phyloP scores from a whole-genome alignment of 2,113 vertebrate genomes.

The Anseranas semipalmata region DNA sequence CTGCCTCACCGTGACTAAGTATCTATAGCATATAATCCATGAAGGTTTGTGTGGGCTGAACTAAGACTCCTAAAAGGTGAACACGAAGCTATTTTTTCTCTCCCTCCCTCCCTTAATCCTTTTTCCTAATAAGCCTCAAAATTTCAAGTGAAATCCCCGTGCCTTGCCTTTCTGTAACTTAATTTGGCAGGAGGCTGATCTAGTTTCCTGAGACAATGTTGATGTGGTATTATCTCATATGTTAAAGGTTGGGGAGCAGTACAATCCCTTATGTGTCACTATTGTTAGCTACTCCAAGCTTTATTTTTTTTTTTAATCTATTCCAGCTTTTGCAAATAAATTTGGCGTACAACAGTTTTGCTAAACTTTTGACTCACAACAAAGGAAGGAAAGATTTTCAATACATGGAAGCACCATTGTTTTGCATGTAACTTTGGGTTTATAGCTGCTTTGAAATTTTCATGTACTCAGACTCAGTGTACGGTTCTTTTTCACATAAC shows the following conservation, averaged over 20 bases:
- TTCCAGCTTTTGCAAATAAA: constrained; percentile 21
- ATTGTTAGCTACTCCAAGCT: not conserved
- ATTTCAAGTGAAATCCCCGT: not conserved
- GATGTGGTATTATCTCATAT: constrained; percentile 18
- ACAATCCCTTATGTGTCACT: constrained; percentile 17
- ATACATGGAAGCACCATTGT: constrained; percentile 69
- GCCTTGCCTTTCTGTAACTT: not conserved
- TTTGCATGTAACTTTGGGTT: constrained; percentile 1
- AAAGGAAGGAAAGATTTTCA: constrained; percentile 73
- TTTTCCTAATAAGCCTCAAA: not conserved
- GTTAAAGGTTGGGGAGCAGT: not conserved
- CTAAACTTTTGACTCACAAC: constrained; percentile 58
- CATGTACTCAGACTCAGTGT: not conserved
- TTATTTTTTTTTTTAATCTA: not conserved
- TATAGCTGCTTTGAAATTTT: constrained; percentile 40
- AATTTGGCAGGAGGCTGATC: not conserved
- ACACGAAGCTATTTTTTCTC: not conserved
- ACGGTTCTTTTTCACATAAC: not conserved
- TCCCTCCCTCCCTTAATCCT: not conserved
- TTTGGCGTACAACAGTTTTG: constrained; percentile 20
- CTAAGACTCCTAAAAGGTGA: not conserved
- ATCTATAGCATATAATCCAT: not conserved
- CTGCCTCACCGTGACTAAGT: not conserved
- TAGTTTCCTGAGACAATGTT: not conserved
- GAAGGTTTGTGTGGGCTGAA: not conserved